Percentiles rank a stretch among this genome's conserved stretches.
Evolutionary conservation across 2,888 invertebrate species (phyloP).

Genomic region (Trachelus iudaicus): DNA sequence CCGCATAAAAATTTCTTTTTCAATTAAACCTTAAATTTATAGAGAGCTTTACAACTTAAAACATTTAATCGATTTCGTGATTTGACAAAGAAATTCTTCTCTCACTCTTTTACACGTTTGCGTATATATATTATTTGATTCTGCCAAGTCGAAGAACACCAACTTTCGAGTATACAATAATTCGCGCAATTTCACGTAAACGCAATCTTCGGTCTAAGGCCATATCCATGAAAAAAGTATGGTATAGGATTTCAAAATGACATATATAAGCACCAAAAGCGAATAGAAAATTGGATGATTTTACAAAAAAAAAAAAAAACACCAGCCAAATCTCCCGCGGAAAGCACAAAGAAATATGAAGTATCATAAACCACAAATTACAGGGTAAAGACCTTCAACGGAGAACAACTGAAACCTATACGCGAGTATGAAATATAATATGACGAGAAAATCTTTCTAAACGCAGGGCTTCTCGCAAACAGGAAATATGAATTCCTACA

Average conservation of each 20-base stretch:
- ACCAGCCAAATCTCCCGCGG: background rate
- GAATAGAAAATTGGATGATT: background rate
- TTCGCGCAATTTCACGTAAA: too few species aligned
- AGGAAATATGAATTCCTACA: background rate
- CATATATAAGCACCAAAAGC: background rate
- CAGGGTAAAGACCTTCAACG: background rate
- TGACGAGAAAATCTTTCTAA: background rate
- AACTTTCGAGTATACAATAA: background rate
- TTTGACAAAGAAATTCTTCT: background rate
- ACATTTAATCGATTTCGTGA: background rate
- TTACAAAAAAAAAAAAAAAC: background rate
- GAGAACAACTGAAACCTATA: background rate
- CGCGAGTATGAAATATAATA: background rate
- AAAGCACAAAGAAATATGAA: background rate
- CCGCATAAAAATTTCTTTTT: background rate
- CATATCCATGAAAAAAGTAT: too few species aligned
- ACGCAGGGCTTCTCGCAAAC: background rate
- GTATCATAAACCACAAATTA: background rate
- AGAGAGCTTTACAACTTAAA: background rate
- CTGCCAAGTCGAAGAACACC: background rate
- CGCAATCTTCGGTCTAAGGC: too few species aligned
- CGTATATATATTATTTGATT: background rate
- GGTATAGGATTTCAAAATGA: too few species aligned
- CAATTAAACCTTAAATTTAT: conserved; percentile 3
- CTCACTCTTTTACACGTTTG: background rate